These are phyloP conservation scores for Bufotes viridis DNA, from an alignment of 2,797 vertebrate species.

Conservation along the genomic window DNA sequence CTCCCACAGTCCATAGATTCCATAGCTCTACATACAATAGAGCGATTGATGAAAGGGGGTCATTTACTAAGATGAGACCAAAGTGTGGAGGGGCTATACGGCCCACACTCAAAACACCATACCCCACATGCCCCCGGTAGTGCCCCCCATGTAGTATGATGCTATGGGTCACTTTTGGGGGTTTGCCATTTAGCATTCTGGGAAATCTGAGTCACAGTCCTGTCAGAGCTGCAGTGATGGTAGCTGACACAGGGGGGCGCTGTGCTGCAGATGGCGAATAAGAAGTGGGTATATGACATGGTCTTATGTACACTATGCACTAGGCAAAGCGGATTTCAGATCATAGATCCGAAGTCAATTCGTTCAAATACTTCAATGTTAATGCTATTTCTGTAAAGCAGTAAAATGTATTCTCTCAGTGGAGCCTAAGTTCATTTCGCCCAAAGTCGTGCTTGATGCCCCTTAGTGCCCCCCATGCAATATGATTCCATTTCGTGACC, in stretches of 20 bases:
- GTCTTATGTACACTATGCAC: not conserved
- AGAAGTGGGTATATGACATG: not conserved
- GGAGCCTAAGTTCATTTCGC: too few species aligned
- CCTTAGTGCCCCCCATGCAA: too few species aligned
- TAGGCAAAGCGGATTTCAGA: too few species aligned
- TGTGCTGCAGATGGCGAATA: not conserved
- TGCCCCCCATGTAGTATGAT: too few species aligned
- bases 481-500: too few species aligned
- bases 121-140: not conserved
- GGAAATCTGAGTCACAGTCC: not conserved
- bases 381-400: too few species aligned
- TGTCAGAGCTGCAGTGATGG: too few species aligned
- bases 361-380: too few species aligned
- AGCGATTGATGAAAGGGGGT: not conserved
- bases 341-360: too few species aligned
- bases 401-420: too few species aligned
- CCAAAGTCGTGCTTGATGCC: too few species aligned
- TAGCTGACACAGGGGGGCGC: not conserved
- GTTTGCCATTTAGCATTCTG: not conserved
- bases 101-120: not conserved
- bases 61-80: not conserved
- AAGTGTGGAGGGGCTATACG: not conserved
- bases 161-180: too few species aligned
- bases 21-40: not conserved
- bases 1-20: not conserved